A percentile compares a stretch with the other conserved stretches of the same genome.
Conservation (phyloP, 2,797 vertebrate genomes). For the Sebastes miniatus region DNA sequence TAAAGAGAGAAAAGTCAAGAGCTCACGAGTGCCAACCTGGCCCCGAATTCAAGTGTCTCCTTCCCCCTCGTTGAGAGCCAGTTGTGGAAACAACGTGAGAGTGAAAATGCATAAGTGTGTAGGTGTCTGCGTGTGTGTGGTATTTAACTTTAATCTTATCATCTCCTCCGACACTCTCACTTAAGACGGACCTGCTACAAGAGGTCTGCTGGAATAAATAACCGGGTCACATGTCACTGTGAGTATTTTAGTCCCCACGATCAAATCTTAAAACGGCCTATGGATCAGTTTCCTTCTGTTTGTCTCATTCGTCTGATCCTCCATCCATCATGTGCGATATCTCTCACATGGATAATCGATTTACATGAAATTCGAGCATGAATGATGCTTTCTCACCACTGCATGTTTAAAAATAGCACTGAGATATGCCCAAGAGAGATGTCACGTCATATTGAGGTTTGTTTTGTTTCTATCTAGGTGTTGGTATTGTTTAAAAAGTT, state of each 20-base stretch:
- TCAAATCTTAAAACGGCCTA: constrained; percentile 19
- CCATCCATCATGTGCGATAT: not conserved
- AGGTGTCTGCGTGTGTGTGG: not conserved
- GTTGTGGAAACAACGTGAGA: constrained; percentile 8
- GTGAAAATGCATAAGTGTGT: constrained; percentile 11
- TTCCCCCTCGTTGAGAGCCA: constrained; percentile 47
- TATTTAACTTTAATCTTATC: constrained; percentile 43
- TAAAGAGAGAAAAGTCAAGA: constrained; percentile 60
- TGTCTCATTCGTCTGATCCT: not conserved
- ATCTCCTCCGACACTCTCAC: constrained; percentile 8
- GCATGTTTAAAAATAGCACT: not conserved
- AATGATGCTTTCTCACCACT: not conserved
- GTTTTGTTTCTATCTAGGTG: not conserved
- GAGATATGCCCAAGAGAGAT: not conserved
- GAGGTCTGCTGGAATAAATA: constrained; percentile 43
- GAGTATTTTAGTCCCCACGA: constrained; percentile 48
- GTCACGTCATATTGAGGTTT: not conserved
- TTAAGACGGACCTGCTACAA: constrained; percentile 30
- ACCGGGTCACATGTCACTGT: constrained; percentile 35
- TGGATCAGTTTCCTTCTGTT: constrained; percentile 19
- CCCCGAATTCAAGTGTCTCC: constrained; percentile 43
- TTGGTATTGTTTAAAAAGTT: not conserved
- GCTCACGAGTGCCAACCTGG: constrained; percentile 46
- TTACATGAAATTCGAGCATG: not conserved
- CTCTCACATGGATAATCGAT: not conserved